These are phyloP conservation scores for Lacanobia oleracea DNA, from an alignment of 2,888 invertebrate species.

Conservation along the genomic window DNA sequence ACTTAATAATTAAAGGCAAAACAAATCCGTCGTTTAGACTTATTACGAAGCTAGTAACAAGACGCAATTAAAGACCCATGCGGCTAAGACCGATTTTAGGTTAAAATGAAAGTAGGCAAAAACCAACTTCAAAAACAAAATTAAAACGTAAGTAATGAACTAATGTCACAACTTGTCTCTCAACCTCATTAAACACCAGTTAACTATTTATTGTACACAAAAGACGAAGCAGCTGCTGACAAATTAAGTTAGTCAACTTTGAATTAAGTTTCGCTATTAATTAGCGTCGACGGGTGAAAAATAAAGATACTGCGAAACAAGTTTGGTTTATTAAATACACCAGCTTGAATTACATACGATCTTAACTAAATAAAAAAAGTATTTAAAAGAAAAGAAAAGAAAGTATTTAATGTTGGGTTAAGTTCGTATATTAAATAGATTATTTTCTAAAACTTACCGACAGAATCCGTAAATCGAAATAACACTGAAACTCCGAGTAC, in stretches of 20 bases:
- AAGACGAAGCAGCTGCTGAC: slow-evolving; percentile 35
- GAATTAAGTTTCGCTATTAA: slow-evolving; percentile 56
- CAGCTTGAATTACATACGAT: background rate
- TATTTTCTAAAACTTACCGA: slow-evolving; percentile 79
- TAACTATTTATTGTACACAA: slow-evolving; percentile 44
- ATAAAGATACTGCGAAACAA: slow-evolving; percentile 29
- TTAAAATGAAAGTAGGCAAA: background rate
- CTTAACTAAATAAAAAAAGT: too few relatives aligned
- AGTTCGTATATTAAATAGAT: background rate
- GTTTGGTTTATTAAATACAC: slow-evolving; percentile 23
- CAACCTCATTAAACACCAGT: slow-evolving; percentile 17
- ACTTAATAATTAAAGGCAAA: too few relatives aligned
- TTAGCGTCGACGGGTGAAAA: slow-evolving; percentile 45
- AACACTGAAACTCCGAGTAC: slow-evolving; percentile 87
- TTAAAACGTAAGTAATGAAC: background rate
- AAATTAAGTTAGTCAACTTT: slow-evolving; percentile 57
- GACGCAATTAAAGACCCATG: too few relatives aligned
- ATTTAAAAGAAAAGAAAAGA: too few relatives aligned
- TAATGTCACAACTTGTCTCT: slow-evolving; percentile 3
- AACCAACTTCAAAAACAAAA: background rate
- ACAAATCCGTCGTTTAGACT: background rate
- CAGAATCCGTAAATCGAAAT: slow-evolving; percentile 85
- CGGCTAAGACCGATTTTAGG: background rate
- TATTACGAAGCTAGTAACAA: background rate
- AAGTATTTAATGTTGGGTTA: too few relatives aligned